Conservation (phyloP, 2,888 invertebrate genomes). For the Andrena chrysosceles region DNA sequence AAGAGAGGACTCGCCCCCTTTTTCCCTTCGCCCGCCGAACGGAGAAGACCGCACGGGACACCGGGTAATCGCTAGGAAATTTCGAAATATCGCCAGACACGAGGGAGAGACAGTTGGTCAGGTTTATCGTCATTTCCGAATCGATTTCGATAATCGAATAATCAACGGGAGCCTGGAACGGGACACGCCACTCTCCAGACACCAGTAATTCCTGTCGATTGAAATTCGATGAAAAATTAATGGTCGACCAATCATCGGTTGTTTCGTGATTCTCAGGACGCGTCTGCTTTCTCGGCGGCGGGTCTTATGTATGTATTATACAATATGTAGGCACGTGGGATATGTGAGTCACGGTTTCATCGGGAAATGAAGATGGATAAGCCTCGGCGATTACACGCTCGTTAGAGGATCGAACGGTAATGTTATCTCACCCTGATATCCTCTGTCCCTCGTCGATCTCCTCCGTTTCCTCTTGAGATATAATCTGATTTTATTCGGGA, state of each 20-base stretch:
- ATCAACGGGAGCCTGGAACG: conserved; percentile 75
- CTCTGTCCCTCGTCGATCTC: conserved; percentile 32
- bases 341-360: conserved; percentile 60
- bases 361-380: conserved; percentile 78
- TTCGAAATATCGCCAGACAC: conserved; percentile 75
- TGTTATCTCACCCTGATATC: conserved; percentile 53
- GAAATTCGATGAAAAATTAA: conserved; percentile 81
- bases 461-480: conserved; percentile 32
- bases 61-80: conserved; percentile 76
- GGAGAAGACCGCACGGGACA: conserved; percentile 18
- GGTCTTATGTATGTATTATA: too few species aligned
- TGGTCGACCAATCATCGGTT: conserved; percentile 47
- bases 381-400: conserved; percentile 70
- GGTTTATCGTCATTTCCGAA: conserved; percentile 80
- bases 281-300: background rate
- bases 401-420: conserved; percentile 70
- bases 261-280: conserved; percentile 16
- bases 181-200: conserved; percentile 21
- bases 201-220: conserved; percentile 61
- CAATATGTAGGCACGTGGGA: conserved; percentile 23
- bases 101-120: conserved; percentile 47
- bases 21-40: background rate
- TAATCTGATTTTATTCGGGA: conserved; percentile 42
- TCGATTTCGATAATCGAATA: conserved; percentile 83
- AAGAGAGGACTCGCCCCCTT: background rate